Conservation (phyloP, 2,113 vertebrate genomes). For the Petrocephalus microphthalmus region DNA sequence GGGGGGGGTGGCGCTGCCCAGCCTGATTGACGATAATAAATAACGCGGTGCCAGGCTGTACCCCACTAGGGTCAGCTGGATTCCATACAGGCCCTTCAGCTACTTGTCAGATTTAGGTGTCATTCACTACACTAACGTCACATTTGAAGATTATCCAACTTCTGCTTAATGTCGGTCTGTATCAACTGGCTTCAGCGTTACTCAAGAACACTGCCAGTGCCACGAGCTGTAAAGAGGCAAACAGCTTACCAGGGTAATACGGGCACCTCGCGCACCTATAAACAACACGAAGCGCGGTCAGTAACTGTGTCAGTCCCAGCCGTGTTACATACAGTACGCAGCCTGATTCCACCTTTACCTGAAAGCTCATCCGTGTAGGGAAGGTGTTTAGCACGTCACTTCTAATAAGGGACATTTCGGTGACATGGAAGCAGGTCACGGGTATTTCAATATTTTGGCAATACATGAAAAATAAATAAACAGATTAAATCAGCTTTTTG, state of each 20-base stretch:
- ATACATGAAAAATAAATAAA: neutral
- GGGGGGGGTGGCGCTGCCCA: neutral
- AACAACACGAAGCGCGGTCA: neutral
- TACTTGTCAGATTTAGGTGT: neutral
- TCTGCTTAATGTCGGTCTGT: neutral
- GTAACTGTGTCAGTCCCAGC: neutral
- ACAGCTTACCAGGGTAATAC: neutral
- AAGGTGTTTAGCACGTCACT: neutral
- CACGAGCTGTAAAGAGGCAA: neutral
- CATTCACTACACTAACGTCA: neutral
- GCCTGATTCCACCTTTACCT: neutral
- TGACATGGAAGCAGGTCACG: neutral
- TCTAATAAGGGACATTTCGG: neutral
- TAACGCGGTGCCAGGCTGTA: neutral
- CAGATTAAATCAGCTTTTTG: too few species aligned
- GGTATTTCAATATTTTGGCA: neutral
- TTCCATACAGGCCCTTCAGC: neutral
- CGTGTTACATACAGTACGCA: neutral
- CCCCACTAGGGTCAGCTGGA: neutral
- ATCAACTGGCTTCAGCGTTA: neutral
- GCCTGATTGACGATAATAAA: neutral
- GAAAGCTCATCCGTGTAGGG: neutral
- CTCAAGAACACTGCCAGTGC: neutral
- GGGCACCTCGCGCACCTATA: neutral
- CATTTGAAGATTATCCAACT: neutral